Evolutionary conservation across 2,113 vertebrate genomes (phyloP).

Genomic region (Platysteira castanea): DNA sequence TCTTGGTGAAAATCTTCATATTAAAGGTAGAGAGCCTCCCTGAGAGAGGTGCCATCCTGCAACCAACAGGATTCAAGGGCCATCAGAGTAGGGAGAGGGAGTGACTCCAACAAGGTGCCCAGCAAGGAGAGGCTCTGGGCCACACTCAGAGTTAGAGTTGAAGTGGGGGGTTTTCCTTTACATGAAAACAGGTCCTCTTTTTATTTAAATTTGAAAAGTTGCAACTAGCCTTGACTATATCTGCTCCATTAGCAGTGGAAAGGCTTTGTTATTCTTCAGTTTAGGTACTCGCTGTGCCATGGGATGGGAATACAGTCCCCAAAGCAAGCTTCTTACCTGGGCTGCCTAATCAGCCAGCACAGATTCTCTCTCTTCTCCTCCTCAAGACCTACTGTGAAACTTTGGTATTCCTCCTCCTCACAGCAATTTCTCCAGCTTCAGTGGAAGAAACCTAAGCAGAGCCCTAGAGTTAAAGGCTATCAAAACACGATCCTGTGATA

Average conservation of each 20-base stretch:
- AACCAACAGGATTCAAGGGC: not conserved
- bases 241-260: not conserved
- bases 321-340: not conserved
- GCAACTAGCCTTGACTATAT: not conserved
- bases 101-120: not conserved
- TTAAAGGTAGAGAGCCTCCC: not conserved
- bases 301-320: not conserved
- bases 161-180: not conserved
- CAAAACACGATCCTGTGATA: not conserved
- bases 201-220: not conserved
- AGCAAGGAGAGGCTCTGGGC: not conserved
- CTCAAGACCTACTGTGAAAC: not conserved
- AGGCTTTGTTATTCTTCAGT: not conserved
- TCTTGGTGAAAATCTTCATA: not conserved
- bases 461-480: not conserved
- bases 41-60: not conserved
- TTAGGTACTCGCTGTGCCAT: not conserved
- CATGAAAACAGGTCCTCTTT: not conserved
- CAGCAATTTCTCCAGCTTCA: not conserved
- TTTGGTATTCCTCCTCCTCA: not conserved
- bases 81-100: not conserved
- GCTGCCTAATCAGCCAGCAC: not conserved
- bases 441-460: not conserved
- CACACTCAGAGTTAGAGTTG: fast-evolving
- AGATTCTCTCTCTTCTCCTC: not conserved